phyloP scores from a whole-genome alignment of 2,888 invertebrate genomes.

The Drosophila neonasuta region DNA sequence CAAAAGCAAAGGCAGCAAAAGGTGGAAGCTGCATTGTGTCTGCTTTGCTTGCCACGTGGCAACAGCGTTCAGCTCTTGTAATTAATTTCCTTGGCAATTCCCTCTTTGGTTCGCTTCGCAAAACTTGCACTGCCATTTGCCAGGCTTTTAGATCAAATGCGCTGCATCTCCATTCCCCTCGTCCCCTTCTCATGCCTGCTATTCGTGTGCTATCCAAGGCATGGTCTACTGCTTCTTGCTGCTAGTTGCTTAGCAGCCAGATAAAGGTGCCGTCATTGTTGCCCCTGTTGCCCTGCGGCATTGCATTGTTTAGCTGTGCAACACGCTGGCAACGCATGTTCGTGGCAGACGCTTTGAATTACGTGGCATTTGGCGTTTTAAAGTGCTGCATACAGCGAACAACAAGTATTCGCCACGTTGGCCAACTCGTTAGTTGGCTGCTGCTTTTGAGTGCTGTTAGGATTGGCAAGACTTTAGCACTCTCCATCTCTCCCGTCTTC shows the following conservation, averaged over 20 bases:
- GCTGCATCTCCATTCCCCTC: slow-evolving; percentile 9
- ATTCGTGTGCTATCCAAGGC: slow-evolving; percentile 14
- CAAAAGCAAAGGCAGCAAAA: neutral
- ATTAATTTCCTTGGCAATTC: slow-evolving; percentile 62
- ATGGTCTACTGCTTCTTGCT: slow-evolving; percentile 14
- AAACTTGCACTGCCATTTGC: slow-evolving; percentile 46
- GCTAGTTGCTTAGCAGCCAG: slow-evolving; percentile 54
- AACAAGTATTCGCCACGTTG: slow-evolving; percentile 2
- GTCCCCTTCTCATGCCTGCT: slow-evolving; percentile 26
- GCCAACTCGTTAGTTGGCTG: slow-evolving; percentile 22
- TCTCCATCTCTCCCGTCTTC: neutral
- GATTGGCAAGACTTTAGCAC: neutral
- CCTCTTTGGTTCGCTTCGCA: neutral
- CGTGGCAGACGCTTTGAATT: slow-evolving; percentile 55
- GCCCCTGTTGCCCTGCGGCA: slow-evolving; percentile 56
- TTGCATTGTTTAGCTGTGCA: slow-evolving; percentile 64
- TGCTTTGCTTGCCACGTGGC: slow-evolving; percentile 38
- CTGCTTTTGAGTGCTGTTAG: slow-evolving; percentile 47
- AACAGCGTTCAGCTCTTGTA: slow-evolving; percentile 40
- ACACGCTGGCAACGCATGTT: slow-evolving; percentile 63
- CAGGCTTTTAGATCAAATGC: slow-evolving; percentile 65
- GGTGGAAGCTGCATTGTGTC: slow-evolving; percentile 49
- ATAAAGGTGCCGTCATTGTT: slow-evolving; percentile 29
- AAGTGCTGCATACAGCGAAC: slow-evolving; percentile 36
- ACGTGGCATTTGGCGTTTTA: slow-evolving; percentile 43